These are phyloP conservation scores for Rhinichthys klamathensis DNA, from an alignment of 2,113 vertebrate species.

Conservation along the genomic window DNA sequence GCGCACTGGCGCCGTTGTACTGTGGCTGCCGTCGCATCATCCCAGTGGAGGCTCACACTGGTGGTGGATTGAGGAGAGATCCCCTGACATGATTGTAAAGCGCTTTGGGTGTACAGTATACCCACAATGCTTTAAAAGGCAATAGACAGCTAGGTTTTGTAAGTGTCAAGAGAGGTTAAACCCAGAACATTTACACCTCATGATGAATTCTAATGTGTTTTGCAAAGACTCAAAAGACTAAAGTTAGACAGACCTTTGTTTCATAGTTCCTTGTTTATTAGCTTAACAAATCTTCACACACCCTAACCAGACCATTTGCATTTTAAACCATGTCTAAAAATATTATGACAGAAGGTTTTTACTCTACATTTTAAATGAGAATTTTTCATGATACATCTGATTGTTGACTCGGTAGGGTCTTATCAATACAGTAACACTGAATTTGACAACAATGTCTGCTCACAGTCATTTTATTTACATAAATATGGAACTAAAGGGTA, in stretches of 20 bases:
- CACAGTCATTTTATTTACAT: background rate
- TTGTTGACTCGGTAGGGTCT: background rate
- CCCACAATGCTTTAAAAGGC: too few relatives aligned
- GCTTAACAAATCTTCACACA: background rate
- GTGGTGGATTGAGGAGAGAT: too few relatives aligned
- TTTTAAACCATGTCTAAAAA: background rate
- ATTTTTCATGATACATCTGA: background rate
- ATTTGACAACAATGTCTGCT: background rate
- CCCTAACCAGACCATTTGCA: background rate
- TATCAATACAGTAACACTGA: background rate
- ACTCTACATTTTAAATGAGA: background rate
- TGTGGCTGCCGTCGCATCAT: too few relatives aligned
- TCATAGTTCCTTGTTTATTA: constrained; percentile 8
- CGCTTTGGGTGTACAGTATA: too few relatives aligned
- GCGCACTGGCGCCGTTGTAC: too few relatives aligned
- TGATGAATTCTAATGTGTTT: too few relatives aligned
- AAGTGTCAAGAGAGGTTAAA: too few relatives aligned
- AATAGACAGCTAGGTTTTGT: too few relatives aligned
- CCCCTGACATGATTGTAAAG: too few relatives aligned
- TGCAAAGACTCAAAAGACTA: background rate
- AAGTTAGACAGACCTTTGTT: background rate
- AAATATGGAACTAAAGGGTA: background rate
- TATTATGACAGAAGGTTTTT: background rate
- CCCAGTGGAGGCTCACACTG: too few relatives aligned
- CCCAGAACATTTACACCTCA: too few relatives aligned